phyloP scores from a whole-genome alignment of 2,797 vertebrate species.

The Pseudochirops corinnae region DNA sequence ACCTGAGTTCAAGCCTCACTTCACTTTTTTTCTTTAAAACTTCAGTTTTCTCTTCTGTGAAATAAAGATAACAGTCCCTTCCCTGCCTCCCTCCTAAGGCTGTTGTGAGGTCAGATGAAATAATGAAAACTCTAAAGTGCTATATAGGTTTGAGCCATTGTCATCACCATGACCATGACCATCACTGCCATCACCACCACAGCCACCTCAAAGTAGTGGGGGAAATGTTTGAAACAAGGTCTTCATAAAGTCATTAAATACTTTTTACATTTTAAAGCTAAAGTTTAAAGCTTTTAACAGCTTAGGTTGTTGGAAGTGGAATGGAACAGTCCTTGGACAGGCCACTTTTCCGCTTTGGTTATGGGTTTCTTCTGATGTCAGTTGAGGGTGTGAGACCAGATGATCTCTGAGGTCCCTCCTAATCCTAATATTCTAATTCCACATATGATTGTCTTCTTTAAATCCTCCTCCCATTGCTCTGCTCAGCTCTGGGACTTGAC shows the following conservation, averaged over 20 bases:
- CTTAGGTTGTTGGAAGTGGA: conserved; percentile 60
- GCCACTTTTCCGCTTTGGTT: background rate
- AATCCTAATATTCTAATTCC: conserved; percentile 16
- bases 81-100: background rate
- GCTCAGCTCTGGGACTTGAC: background rate
- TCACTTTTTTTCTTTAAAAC: background rate
- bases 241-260: conserved; percentile 61
- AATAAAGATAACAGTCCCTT: background rate
- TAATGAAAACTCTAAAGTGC: background rate
- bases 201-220: conserved; percentile 21
- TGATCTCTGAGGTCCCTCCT: conserved; percentile 59
- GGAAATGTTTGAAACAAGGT: conserved; percentile 63
- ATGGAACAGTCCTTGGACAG: conserved; percentile 52
- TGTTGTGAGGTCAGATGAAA: background rate
- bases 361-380: background rate
- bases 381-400: conserved; percentile 45
- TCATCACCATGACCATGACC: conserved; percentile 37
- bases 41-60: background rate
- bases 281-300: conserved; percentile 38
- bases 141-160: background rate
- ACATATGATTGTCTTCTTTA: conserved; percentile 58
- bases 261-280: conserved; percentile 43
- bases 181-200: conserved; percentile 44
- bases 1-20: background rate
- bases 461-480: background rate